Percentiles rank a stretch among this genome's conserved stretches.
Conservation (phyloP, 2,797 vertebrate genomes). For the Rhodeus uyekii region DNA sequence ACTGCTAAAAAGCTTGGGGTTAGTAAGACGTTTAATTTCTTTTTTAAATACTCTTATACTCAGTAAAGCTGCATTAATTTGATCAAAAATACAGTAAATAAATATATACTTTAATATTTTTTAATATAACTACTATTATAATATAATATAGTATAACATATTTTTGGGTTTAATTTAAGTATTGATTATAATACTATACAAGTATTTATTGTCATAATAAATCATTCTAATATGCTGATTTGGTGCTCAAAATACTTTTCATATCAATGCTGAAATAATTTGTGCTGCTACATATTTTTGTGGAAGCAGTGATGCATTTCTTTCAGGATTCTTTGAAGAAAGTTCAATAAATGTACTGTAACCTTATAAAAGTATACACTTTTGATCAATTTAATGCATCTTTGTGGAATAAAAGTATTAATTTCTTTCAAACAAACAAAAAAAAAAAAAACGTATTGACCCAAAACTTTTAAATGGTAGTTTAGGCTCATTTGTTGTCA, state of each 20-base stretch:
- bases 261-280: not conserved
- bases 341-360: no score
- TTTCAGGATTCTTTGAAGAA: no score
- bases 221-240: not conserved
- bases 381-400: not conserved
- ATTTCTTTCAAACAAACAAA: not conserved
- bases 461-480: not conserved
- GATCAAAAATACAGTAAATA: not conserved
- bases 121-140: not conserved
- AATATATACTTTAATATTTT: no score
- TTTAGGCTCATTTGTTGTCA: not conserved
- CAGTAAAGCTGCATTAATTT: not conserved
- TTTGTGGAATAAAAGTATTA: not conserved
- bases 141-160: no score
- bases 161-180: no score
- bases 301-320: no score
- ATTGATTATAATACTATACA: no score
- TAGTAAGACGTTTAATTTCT: not conserved
- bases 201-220: not conserved
- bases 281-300: not conserved
- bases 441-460: not conserved
- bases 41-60: not conserved
- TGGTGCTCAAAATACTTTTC: not conserved
- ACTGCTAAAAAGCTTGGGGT: not conserved
- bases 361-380: no score